Evolutionary conservation across 2,888 invertebrate genomes (phyloP).

Genomic region (Andrena chrysosceles): DNA sequence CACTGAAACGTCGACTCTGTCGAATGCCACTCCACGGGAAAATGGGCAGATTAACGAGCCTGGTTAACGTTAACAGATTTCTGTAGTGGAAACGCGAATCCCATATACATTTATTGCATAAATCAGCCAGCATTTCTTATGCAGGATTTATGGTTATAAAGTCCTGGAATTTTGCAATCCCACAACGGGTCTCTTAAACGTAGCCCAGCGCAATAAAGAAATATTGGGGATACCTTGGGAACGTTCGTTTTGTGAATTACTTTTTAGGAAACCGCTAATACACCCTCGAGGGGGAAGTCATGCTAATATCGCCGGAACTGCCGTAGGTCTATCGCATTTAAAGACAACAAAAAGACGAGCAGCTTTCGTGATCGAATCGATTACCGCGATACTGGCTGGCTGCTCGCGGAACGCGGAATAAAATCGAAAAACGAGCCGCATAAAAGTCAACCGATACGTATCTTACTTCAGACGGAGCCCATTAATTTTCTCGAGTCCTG

Average conservation of each 20-base stretch:
- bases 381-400: slow-evolving; percentile 67
- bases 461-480: slow-evolving; percentile 36
- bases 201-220: not conserved
- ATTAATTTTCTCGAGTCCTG: slow-evolving; percentile 5
- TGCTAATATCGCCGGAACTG: slow-evolving; percentile 39
- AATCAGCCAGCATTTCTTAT: no score
- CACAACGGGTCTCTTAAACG: no score
- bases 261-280: slow-evolving; percentile 47
- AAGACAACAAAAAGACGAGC: slow-evolving; percentile 72
- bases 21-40: not conserved
- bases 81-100: not conserved
- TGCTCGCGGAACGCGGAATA: slow-evolving; percentile 56
- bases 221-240: not conserved
- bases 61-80: not conserved
- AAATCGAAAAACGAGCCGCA: slow-evolving; percentile 66
- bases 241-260: slow-evolving; percentile 25
- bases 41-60: not conserved
- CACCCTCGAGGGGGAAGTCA: slow-evolving; percentile 30
- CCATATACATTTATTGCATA: no score
- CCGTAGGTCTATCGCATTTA: slow-evolving; percentile 46
- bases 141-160: not conserved
- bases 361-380: slow-evolving; percentile 73
- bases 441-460: slow-evolving; percentile 61
- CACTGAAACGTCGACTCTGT: slow-evolving; percentile 28
- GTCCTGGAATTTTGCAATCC: not conserved